Evolutionary conservation across 1,140 invertebrate species (phyloP), one percentile per base, ranked within the genome.

Genomic region (Cataglyphis hispanica): DNA sequence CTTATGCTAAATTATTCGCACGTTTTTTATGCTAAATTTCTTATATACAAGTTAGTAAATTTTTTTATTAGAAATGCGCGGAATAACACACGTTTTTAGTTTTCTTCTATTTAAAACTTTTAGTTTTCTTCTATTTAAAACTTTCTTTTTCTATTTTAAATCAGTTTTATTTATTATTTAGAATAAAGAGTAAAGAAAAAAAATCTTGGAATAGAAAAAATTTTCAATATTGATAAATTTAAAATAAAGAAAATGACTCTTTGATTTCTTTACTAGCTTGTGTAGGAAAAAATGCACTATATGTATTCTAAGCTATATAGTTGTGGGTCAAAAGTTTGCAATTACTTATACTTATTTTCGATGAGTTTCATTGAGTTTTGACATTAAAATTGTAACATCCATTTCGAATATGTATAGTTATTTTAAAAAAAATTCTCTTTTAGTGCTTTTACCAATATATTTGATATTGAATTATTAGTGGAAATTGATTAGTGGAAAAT

Each of bases 331-430:
- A 11, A 74, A 16, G 11, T 6, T 34, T 31, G 31, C 31, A 56
- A 34, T 31, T 31, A 31, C 2, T 31, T 31, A 31, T 74, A 31
- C 22, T 50, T 72, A 11, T n/a, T 34, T 56, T 56, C 2, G 11
- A 72, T 22, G 16, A 70, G 19, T 72, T 72, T 74, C 16, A 11
- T n/a, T 22, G 27, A 70, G 11, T 74, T 74, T 56, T 8, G 6
- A 7, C 31, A 27, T 22, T 0, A 56, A 74, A 56, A 53, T n/a
- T 13, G 13, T 34, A 25, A 37, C 6, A 22, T 72, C 0, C 11
- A 56, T 19, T 2, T 74, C 13, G 7, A 10, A 16, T 16, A 16
- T 46, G 13, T 50, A 50, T 10, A 50, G 1, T 50, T 50, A 50
- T 3, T 13, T 16, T 16, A 0, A 50, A 50, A 50, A 16, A 3